Percentiles rank a stretch among this genome's conserved stretches.
phyloP scores from a whole-genome alignment of 2,888 invertebrate species.

The Cheilosia grossa region DNA sequence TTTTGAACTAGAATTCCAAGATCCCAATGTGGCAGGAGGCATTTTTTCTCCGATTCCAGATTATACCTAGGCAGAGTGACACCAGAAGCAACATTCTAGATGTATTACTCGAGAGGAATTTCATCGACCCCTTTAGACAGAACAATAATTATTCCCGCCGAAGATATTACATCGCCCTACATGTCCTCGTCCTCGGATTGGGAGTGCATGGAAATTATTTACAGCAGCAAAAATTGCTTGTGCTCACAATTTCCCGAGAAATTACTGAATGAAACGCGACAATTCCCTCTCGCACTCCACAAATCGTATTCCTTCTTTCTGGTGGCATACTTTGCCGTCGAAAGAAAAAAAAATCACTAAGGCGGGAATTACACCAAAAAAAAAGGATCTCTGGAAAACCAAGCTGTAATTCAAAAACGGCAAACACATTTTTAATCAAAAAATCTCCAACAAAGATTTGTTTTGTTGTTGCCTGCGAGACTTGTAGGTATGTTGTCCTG shows the following conservation, averaged over 20 bases:
- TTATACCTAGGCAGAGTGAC: slow-evolving; percentile 40
- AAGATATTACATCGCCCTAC: slow-evolving; percentile 43
- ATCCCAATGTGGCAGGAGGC: slow-evolving; percentile 35
- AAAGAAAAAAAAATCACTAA: slow-evolving; percentile 31
- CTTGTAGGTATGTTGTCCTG: slow-evolving; percentile 22
- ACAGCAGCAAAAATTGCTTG: slow-evolving; percentile 41
- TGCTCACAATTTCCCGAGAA: slow-evolving; percentile 23
- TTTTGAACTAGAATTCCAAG: slow-evolving; percentile 43
- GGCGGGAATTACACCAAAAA: slow-evolving; percentile 49
- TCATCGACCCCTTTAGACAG: slow-evolving; percentile 10
- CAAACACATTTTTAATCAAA: slow-evolving; percentile 73
- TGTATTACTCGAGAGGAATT: slow-evolving; percentile 32
- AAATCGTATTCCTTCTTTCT: background rate
- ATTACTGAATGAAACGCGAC: slow-evolving; percentile 26
- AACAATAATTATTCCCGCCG: slow-evolving; percentile 1
- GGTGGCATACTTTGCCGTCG: background rate
- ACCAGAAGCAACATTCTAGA: slow-evolving; percentile 4
- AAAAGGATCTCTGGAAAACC: slow-evolving; percentile 23
- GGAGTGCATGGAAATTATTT: slow-evolving; percentile 44
- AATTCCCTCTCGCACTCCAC: slow-evolving; percentile 16
- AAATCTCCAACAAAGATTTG: slow-evolving; percentile 62
- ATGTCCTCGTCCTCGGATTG: background rate
- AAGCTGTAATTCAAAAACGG: slow-evolving; percentile 45
- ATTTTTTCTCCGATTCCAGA: slow-evolving; percentile 13
- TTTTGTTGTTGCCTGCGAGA: slow-evolving; percentile 47